A percentile compares a stretch with the other conserved stretches of the same genome.
phyloP scores from a whole-genome alignment of 1,140 invertebrate species.

The Pectinophora gossypiella region DNA sequence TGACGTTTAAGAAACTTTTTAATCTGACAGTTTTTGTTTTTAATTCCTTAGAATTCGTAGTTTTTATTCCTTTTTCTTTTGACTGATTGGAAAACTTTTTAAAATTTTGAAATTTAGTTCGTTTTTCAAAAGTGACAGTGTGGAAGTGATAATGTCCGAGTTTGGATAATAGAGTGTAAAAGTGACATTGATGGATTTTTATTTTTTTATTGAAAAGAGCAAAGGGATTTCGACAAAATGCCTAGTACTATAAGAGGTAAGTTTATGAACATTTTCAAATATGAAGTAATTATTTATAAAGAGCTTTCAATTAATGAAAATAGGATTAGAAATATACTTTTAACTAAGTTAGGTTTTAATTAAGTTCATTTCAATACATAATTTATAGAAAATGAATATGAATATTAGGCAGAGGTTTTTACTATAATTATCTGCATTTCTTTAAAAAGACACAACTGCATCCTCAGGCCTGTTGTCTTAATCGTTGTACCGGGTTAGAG shows the following conservation, averaged over 20 bases:
- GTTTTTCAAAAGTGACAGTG: slow-evolving; percentile 20
- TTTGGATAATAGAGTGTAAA: slow-evolving; percentile 48
- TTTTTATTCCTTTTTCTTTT: neutral
- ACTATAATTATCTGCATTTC: no score
- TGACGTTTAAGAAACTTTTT: neutral
- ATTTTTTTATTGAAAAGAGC: slow-evolving; percentile 24
- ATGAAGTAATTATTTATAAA: no score
- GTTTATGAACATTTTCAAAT: slow-evolving; percentile 11
- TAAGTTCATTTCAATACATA: no score
- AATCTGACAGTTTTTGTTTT: neutral
- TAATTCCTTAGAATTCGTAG: neutral
- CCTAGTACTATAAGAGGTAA: slow-evolving; percentile 66
- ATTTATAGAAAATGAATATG: no score
- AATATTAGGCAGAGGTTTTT: no score
- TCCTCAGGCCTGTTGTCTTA: no score
- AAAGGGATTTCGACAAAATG: slow-evolving; percentile 60
- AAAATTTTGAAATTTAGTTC: no score
- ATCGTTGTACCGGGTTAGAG: no score
- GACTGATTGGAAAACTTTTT: slow-evolving; percentile 12
- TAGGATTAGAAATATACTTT: no score
- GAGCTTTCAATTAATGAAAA: no score
- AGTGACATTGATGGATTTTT: slow-evolving; percentile 40
- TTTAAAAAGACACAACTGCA: no score
- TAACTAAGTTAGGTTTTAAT: no score
- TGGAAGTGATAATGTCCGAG: slow-evolving; percentile 33